These are phyloP conservation scores for Pristionchus mayeri DNA, from an alignment of 2,888 invertebrate species.

Conservation along the genomic window DNA sequence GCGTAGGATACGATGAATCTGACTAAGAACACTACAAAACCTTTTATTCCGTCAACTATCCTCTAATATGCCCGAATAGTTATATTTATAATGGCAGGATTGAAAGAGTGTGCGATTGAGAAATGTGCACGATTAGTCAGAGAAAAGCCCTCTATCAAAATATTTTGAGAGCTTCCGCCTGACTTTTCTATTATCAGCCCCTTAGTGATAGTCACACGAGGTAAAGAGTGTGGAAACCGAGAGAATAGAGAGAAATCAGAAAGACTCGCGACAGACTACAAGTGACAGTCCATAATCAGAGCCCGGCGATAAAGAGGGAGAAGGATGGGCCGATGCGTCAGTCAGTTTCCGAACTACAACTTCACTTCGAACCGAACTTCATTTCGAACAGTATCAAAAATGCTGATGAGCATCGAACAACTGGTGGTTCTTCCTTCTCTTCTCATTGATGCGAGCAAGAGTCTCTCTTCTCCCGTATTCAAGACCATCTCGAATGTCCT, in stretches of 20 bases:
- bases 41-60: too few relatives aligned
- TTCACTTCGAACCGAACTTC: too few relatives aligned
- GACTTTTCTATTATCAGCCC: background rate
- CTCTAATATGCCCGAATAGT: too few relatives aligned
- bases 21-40: too few relatives aligned
- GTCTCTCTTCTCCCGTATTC: background rate
- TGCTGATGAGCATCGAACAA: background rate
- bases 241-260: background rate
- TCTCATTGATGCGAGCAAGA: slow-evolving; percentile 1
- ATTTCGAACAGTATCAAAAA: background rate
- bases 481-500: background rate
- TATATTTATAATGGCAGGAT: too few relatives aligned
- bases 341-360: slow-evolving; percentile 1
- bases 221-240: background rate
- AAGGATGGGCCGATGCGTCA: background rate
- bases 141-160: background rate
- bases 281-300: background rate
- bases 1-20: too few relatives aligned
- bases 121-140: too few relatives aligned
- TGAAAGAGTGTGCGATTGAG: too few relatives aligned
- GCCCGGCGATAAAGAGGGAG: background rate
- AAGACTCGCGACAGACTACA: background rate
- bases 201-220: background rate
- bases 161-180: background rate
- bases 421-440: slow-evolving; percentile 1